These are phyloP conservation scores for Rhinophrynus dorsalis DNA, from an alignment of 2,797 vertebrate genomes.

Conservation along the genomic window DNA sequence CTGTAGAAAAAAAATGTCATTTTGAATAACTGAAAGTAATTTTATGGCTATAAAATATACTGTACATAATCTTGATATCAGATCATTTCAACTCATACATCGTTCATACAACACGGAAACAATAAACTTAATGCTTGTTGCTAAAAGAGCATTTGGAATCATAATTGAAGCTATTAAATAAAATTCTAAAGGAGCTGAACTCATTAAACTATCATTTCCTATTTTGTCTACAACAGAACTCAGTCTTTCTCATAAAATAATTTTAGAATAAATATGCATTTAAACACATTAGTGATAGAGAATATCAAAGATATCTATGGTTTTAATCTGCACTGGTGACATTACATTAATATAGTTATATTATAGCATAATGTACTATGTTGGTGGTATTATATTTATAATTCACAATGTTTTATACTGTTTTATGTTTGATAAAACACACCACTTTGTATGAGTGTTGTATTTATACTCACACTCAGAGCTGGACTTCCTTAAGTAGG, in stretches of 20 bases:
- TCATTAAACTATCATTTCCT: neutral
- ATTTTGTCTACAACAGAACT: neutral
- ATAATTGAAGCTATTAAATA: neutral
- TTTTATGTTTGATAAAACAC: too few relatives aligned
- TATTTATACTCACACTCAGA: too few relatives aligned
- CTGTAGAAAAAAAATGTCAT: too few relatives aligned
- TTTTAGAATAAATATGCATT: neutral
- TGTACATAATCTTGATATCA: neutral
- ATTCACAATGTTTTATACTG: too few relatives aligned
- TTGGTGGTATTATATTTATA: too few relatives aligned
- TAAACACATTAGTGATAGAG: neutral
- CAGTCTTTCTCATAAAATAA: too few relatives aligned
- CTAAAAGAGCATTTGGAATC: neutral
- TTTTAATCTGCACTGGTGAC: neutral
- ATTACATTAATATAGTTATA: neutral
- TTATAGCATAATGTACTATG: too few relatives aligned
- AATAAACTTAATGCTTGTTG: neutral
- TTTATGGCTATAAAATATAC: neutral
- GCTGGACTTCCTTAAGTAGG: too few relatives aligned
- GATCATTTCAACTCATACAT: neutral
- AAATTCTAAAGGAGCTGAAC: conserved; percentile 1
- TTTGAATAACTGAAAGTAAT: neutral
- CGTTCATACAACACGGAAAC: neutral
- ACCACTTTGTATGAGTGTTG: too few relatives aligned
- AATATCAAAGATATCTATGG: neutral